Base-by-base conservation (phyloP, 2,113 vertebrate genomes). In the Pseudopipra pipra region DNA sequence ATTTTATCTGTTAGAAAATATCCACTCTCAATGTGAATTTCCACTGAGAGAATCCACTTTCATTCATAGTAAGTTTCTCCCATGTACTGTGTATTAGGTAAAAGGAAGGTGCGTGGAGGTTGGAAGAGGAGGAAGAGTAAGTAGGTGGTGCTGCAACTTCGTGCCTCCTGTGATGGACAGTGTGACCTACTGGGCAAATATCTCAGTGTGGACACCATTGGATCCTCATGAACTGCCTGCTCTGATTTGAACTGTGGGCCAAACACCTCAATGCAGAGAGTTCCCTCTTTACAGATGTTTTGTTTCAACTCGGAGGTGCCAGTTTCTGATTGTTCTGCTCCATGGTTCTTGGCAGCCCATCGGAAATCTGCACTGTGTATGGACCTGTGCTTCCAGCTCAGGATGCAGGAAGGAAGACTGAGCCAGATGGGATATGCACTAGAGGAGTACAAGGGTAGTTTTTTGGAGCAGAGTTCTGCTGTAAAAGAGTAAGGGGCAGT, bases 121-220 rank as follows among this genome's bases (percentile, higher is more conserved):
- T 85, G 49, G 70, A 68, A 65, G 70, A 85, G 31, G 14, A 81
- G 12, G 23, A 33, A n/a, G 35, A 56, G 44, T 51, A 55, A 56
- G 49, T 51, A 55, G 30, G 13, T 86, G 72, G 5, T 79, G 39
- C 44, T 85, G 14, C 49, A 65, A 1, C 13, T 68, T 76, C 49
- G 39, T 89, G 37, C 44, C 35, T 68, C 3, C 3, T 7, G 8
- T 61, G 16, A 5, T 33, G 56, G 46, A 14, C 2, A 2, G 4
- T 33, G 41, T 85, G 82, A 58, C n/a, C 37, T 12, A 1, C 3
- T 31, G 73, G 35, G 16, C 52, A 27, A 8, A 6, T 33, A 22
- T 19, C 24, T 79, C 16, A 1, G 16, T 37, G 44, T 0, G 0
- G 30, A 21, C 7, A 12, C 7, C 25, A 19, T 21, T 15, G 27